These are phyloP conservation scores for Calliphora vomitoria DNA, from an alignment of 2,888 invertebrate species.

Conservation along the genomic window DNA sequence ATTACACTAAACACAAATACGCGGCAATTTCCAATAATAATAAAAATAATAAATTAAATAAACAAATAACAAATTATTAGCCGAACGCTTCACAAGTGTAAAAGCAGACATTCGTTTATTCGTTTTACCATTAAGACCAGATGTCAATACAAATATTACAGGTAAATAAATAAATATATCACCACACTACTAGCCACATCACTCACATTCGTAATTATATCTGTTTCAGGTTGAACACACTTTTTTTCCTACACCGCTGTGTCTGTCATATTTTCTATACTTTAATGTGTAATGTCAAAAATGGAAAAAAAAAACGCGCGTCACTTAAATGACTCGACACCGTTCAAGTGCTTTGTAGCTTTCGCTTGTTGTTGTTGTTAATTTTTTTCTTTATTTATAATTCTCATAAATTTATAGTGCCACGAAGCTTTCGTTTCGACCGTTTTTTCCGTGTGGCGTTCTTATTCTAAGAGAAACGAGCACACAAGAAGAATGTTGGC, in stretches of 20 bases:
- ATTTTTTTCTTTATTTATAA: slow-evolving; percentile 20
- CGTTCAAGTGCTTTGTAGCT: slow-evolving; percentile 13
- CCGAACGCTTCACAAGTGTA: background rate
- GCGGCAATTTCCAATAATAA: slow-evolving; percentile 10
- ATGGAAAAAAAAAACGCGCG: slow-evolving; percentile 38
- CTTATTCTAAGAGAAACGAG: slow-evolving; percentile 24
- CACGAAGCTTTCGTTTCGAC: slow-evolving; percentile 35
- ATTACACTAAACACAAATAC: slow-evolving; percentile 17
- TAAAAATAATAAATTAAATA: background rate
- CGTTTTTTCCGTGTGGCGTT: slow-evolving; percentile 5
- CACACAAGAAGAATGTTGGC: slow-evolving; percentile 65
- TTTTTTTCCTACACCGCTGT: slow-evolving; percentile 6
- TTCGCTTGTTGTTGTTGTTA: background rate
- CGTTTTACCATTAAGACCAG: slow-evolving; percentile 7
- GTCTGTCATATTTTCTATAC: slow-evolving; percentile 12
- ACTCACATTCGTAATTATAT: slow-evolving; percentile 11
- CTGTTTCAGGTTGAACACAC: background rate
- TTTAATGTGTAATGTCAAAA: slow-evolving; percentile 10
- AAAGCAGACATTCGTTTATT: background rate
- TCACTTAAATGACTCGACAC: slow-evolving; percentile 47
- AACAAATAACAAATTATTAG: slow-evolving; percentile 25
- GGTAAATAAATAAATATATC: background rate
- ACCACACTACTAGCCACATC: background rate
- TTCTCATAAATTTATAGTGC: slow-evolving; percentile 23
- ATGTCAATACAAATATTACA: background rate